These are phyloP conservation scores for Macropis europaea DNA, from an alignment of 2,888 invertebrate species.

Conservation along the genomic window DNA sequence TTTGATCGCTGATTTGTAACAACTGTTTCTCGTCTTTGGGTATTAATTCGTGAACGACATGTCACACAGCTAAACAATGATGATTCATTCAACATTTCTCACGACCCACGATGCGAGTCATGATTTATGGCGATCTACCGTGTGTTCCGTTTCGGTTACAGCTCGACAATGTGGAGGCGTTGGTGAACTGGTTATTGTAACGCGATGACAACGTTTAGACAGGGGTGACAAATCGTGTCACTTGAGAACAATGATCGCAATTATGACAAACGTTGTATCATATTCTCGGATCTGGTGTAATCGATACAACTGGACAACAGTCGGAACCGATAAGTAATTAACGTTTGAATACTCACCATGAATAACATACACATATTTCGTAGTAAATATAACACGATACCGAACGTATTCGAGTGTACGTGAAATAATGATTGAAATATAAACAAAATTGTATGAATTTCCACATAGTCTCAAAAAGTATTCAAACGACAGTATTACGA, in stretches of 20 bases:
- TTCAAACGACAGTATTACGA: too few species aligned
- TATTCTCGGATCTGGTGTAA: slow-evolving; percentile 26
- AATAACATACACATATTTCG: background rate
- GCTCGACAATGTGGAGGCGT: slow-evolving; percentile 13
- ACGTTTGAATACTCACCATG: background rate
- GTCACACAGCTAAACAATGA: slow-evolving; percentile 15
- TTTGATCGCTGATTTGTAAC: background rate
- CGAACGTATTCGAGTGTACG: too few species aligned
- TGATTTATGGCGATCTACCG: slow-evolving; percentile 34
- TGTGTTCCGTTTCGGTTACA: slow-evolving; percentile 14
- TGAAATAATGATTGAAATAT: too few species aligned
- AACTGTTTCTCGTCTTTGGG: background rate
- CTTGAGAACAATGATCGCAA: slow-evolving; percentile 55
- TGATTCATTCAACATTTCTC: slow-evolving; percentile 31
- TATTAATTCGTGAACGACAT: background rate
- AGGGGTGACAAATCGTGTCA: slow-evolving; percentile 55
- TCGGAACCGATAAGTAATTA: slow-evolving; percentile 8
- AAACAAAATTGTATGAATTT: too few species aligned
- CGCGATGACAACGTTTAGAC: slow-evolving; percentile 39
- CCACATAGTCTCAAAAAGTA: too few species aligned
- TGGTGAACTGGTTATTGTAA: slow-evolving; percentile 43
- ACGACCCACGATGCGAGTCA: slow-evolving; percentile 1
- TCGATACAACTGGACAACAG: slow-evolving; percentile 27
- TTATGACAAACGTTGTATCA: slow-evolving; percentile 47
- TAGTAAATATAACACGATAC: too few species aligned